A percentile compares a stretch with the other conserved stretches of the same genome.
These are phyloP conservation scores for Meiosimyza decipiens DNA, from an alignment of 2,888 invertebrate genomes.

Conservation along the genomic window DNA sequence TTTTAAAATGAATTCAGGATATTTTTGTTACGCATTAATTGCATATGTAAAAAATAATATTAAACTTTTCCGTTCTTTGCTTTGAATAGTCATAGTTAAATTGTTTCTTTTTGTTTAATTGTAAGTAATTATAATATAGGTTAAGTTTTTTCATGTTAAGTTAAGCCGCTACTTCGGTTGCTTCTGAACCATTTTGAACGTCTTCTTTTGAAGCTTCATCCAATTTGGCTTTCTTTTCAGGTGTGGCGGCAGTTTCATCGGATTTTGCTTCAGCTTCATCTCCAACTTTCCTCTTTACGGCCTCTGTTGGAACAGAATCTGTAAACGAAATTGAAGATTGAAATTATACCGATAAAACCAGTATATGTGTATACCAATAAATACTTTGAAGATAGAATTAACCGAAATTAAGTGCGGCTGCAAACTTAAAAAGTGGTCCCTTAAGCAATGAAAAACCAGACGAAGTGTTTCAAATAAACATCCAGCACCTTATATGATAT, in stretches of 20 bases:
- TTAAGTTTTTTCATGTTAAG: conserved; percentile 49
- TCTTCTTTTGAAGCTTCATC: conserved; percentile 65
- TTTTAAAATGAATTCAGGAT: conserved; percentile 33
- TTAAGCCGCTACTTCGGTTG: conserved; percentile 67
- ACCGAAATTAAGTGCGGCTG: too few species aligned
- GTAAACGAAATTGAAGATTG: background rate
- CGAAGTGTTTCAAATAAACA: too few species aligned
- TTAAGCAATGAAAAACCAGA: too few species aligned
- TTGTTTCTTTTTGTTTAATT: conserved; percentile 44
- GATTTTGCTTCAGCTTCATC: conserved; percentile 56
- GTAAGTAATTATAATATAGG: conserved; percentile 38
- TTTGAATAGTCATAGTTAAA: conserved; percentile 27
- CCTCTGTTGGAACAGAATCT: conserved; percentile 63
- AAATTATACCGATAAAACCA: conserved; percentile 23
- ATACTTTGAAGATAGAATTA: too few species aligned
- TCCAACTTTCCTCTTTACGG: conserved; percentile 66
- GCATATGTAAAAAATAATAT: conserved; percentile 40
- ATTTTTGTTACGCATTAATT: conserved; percentile 41
- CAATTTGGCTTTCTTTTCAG: conserved; percentile 67
- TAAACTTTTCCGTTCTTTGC: conserved; percentile 29
- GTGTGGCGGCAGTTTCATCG: conserved; percentile 64
- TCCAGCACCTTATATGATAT: too few species aligned
- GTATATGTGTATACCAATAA: too few species aligned
- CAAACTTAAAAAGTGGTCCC: too few species aligned
- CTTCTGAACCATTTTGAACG: conserved; percentile 66